Percentiles rank a stretch among this genome's conserved stretches.
Conservation (phyloP, 2,113 vertebrate genomes). For the Colistium nudipinnis region DNA sequence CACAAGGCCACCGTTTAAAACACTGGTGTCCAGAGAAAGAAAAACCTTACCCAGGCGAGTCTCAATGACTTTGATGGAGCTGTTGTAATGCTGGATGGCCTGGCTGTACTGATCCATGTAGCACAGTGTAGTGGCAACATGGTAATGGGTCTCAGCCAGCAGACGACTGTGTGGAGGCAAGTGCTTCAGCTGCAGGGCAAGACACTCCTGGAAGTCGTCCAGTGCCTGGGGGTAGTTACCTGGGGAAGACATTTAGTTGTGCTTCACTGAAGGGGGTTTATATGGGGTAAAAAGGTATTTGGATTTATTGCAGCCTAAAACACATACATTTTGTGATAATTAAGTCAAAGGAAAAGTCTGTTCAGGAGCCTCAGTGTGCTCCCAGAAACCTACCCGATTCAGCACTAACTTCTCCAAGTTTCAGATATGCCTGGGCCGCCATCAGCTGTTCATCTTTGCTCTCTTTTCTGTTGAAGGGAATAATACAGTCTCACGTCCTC, state of each 20-base stretch:
- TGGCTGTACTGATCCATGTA: slow-evolving; percentile 90
- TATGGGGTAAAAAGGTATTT: no score
- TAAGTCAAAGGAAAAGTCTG: not conserved
- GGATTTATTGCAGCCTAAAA: no score
- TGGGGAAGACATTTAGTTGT: slow-evolving; percentile 49
- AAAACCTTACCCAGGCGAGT: slow-evolving; percentile 86
- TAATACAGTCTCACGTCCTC: not conserved
- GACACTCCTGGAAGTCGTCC: slow-evolving; percentile 94
- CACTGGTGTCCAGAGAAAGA: not conserved
- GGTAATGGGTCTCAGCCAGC: slow-evolving; percentile 95
- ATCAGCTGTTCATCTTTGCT: slow-evolving; percentile 91
- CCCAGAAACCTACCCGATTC: slow-evolving; percentile 85
- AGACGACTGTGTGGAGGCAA: slow-evolving; percentile 91
- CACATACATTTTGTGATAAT: no score
- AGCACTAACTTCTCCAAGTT: slow-evolving; percentile 94
- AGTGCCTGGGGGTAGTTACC: slow-evolving; percentile 94
- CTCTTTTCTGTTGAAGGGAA: slow-evolving; percentile 82
- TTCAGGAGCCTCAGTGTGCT: not conserved
- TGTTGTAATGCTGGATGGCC: slow-evolving; percentile 90
- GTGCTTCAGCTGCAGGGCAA: slow-evolving; percentile 91
- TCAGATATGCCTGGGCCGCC: slow-evolving; percentile 94
- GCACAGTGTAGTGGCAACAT: slow-evolving; percentile 90
- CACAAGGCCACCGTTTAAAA: not conserved
- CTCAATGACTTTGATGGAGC: slow-evolving; percentile 92
- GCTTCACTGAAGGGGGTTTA: no score